These are phyloP conservation scores for Standfussiana lucernea DNA, from an alignment of 2,888 invertebrate genomes.

Conservation along the genomic window DNA sequence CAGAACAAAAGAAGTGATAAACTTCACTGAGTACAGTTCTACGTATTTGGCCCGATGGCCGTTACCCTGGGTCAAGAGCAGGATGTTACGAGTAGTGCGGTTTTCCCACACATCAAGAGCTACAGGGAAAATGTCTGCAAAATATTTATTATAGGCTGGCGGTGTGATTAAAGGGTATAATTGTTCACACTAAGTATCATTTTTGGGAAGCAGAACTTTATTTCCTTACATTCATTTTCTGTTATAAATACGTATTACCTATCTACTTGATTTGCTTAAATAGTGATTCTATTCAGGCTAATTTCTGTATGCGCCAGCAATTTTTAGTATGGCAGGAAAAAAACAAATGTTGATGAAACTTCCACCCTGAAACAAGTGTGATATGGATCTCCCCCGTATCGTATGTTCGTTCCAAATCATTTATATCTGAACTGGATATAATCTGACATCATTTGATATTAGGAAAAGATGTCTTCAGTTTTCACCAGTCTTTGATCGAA, in stretches of 20 bases:
- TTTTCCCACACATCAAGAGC: constrained; percentile 42
- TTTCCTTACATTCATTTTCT: background rate
- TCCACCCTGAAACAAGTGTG: background rate
- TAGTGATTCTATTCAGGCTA: background rate
- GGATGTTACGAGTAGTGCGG: constrained; percentile 34
- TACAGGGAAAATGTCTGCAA: constrained; percentile 42
- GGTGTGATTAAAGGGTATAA: background rate
- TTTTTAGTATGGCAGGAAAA: constrained; percentile 31
- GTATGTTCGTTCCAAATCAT: constrained; percentile 11
- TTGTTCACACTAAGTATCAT: background rate
- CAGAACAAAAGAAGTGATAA: constrained; percentile 35
- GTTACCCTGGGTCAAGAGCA: constrained; percentile 43
- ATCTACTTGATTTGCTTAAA: background rate
- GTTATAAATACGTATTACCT: background rate
- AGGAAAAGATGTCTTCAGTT: background rate
- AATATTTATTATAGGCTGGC: background rate
- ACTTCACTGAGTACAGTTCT: constrained; percentile 29
- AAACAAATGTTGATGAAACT: background rate
- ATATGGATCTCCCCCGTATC: constrained; percentile 19
- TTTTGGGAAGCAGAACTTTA: background rate
- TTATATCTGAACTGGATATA: constrained; percentile 8
- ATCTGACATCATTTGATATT: background rate
- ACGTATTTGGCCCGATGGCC: constrained; percentile 40
- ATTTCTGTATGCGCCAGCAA: background rate
- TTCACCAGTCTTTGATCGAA: background rate